A percentile compares a stretch with the other conserved stretches of the same genome.
These are phyloP conservation scores for Ophion ventricosus DNA, from an alignment of 2,888 invertebrate species.

Conservation along the genomic window DNA sequence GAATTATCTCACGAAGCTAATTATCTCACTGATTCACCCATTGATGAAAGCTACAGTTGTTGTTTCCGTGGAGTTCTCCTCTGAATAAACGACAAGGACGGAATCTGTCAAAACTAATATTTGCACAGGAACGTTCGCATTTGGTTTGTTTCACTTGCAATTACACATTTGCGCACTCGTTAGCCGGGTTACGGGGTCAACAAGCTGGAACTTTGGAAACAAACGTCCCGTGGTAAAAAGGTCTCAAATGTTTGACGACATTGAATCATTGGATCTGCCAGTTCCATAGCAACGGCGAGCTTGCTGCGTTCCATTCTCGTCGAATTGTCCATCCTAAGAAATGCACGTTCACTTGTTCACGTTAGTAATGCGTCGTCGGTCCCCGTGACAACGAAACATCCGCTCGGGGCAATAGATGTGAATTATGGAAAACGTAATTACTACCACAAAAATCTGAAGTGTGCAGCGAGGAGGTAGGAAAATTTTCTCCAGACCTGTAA, in stretches of 20 bases:
- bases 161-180: not conserved
- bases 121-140: not conserved
- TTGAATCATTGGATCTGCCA: constrained; percentile 39
- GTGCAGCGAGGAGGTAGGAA: not conserved
- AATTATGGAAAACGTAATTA: constrained; percentile 14
- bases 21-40: not conserved
- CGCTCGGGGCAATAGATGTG: constrained; percentile 16
- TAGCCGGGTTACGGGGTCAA: not conserved
- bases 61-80: not conserved
- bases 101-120: constrained; percentile 1
- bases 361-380: constrained; percentile 19
- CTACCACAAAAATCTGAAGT: constrained; percentile 19
- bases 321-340: not conserved
- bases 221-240: constrained; percentile 10
- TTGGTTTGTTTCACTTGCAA: constrained; percentile 14
- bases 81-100: not conserved
- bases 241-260: constrained; percentile 30
- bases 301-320: constrained; percentile 12
- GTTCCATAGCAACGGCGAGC: not conserved
- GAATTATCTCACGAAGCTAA: not conserved
- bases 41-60: not conserved
- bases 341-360: not conserved
- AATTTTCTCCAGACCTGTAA: constrained; percentile 18
- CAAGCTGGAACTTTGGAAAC: not conserved
- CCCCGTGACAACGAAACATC: constrained; percentile 13